Evolutionary conservation across 1,140 invertebrate genomes (phyloP), one percentile per base, ranked within the genome.

Genomic region (Nasonia giraulti): DNA sequence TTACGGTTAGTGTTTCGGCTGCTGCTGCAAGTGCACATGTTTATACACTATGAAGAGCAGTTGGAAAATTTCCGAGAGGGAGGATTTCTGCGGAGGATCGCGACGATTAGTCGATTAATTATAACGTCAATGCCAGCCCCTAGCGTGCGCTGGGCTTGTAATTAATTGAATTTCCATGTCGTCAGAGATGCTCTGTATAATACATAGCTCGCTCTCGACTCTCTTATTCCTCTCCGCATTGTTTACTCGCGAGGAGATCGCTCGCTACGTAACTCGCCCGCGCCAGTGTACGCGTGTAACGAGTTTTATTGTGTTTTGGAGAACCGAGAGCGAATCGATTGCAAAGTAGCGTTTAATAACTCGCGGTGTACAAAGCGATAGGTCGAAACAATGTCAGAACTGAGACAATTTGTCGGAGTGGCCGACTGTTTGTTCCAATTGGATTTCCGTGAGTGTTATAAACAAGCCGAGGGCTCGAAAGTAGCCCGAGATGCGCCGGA

Each of bases 371-470:
- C 20, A 55, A 55, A 14, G 50, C 50, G 12, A 17, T 69, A 68
- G 82, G 82, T 83, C 73, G 62, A 77, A 83, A 7, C 44, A 83
- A 82, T 82, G 33, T 10, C 40, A 8, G 5, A 7, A 17, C 1
- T 40, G 11, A 11, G 14, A 69, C 74, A 62, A 69, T 77, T 68
- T 20, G 75, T 82, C 80, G 55, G 73, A 82, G 44, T 40, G 44
- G 17, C 0, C 50, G 75, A 66, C 62, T 76, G 31, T 75, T 76
- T 76, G 31, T 76, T 23, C 31, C 20, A 33, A 77, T 83, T 77
- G 62, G n/a, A 83, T 68, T 47, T 68, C 27, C 55, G 66, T 47
- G 81, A 50, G 47, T 55, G 3, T 44, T 44, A 44, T 40, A 83
- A 77, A 77, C 76, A 77, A 47, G 31, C 3, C 2, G 17, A n/a